Evolutionary conservation across 2,797 vertebrate species (phyloP), one percentile per base, ranked within the genome.

Genomic region (Rhabdophis nuchalis): DNA sequence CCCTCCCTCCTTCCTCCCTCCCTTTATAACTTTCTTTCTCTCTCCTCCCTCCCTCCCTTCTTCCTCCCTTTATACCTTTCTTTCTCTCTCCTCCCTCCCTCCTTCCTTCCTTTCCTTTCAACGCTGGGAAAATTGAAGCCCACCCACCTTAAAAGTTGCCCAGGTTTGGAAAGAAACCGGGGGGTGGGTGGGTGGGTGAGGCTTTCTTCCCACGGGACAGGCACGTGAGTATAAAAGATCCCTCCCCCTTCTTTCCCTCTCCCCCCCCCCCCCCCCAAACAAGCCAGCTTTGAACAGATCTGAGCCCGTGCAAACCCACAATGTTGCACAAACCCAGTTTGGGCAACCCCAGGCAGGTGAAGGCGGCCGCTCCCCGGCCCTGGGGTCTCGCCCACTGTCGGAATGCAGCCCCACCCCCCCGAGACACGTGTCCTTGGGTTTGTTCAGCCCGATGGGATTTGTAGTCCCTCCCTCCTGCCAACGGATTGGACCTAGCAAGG

Each of bases 281-380:
- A 23, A 41, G 18, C 36, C 72, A 77, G 36, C 18, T 64, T 57
- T 77, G 68, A 41, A 41, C 32, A 1, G 18, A 77, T 10, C 20
- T 25, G 25, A 3, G 27, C 3, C 25, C 1, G 36, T 23, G 36
- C 72, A 36, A 41, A 41, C 8, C 64, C 64, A 32, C n/a, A 4
- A 16, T 32, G 13, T 7, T 16, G 36, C 72, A 41, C 36, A 10
- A 77, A 23, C 9, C 72, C 36, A 8, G 18, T 41, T 77, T 41
- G 9, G n/a, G n/a, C 32, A 46, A 5, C 9, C 20, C 36, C 36
- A 8, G 72, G 1, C 9, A 23, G 16, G 64, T 18, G 0, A 18
- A 2, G 0, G 20, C 32, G 8, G 32, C 7, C 68, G 3, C 72
- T 41, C 20, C 9, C 3, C 7, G 0, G 18, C 0, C 36, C 72